Percentiles rank a stretch among this genome's conserved stretches.
Conservation (phyloP, 2,113 vertebrate species). For the Puffinus mauretanicus region DNA sequence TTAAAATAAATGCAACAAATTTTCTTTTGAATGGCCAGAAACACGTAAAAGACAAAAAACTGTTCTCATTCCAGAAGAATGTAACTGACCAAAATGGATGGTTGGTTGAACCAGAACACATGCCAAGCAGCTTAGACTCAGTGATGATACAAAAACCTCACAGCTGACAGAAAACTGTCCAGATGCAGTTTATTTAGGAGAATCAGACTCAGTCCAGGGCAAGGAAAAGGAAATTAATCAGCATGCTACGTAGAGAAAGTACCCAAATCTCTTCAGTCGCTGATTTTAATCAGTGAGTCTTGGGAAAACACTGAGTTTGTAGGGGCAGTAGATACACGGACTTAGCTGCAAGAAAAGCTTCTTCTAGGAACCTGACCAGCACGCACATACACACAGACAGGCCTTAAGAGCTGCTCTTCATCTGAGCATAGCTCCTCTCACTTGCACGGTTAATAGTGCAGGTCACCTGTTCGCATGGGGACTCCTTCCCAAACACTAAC, state of each 20-base stretch:
- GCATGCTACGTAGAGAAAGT: neutral
- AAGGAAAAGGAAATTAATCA: neutral
- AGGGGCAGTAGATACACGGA: neutral
- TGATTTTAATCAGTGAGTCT: neutral
- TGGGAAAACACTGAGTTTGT: neutral
- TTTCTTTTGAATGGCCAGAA: neutral
- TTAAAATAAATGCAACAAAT: neutral
- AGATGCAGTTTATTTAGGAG: neutral
- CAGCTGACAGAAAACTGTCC: neutral
- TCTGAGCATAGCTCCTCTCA: neutral
- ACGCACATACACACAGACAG: neutral
- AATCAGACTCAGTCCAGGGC: neutral
- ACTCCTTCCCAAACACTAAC: neutral
- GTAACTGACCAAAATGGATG: neutral
- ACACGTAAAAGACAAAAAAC: fast-evolving
- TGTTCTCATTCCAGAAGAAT: neutral
- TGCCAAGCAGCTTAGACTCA: neutral
- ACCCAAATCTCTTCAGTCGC: neutral
- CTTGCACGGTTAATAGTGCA: neutral
- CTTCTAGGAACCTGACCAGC: neutral
- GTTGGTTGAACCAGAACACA: neutral
- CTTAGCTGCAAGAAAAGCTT: neutral
- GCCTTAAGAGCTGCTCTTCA: neutral
- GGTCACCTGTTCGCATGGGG: neutral
- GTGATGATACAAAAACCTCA: neutral